These are phyloP conservation scores for Dromius quadrimaculatus DNA, from an alignment of 2,888 invertebrate species.

Conservation along the genomic window DNA sequence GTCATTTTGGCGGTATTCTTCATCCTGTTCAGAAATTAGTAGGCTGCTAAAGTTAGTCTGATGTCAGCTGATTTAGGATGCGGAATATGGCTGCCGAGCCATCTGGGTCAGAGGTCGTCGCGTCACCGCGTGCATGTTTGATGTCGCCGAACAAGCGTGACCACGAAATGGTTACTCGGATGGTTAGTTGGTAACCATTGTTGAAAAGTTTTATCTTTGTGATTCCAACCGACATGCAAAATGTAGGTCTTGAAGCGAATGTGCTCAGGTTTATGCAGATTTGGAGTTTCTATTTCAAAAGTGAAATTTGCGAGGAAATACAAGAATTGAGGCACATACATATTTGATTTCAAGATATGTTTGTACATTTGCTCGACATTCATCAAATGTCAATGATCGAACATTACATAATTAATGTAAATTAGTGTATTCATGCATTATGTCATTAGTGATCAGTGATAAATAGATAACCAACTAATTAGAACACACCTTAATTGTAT, in stretches of 20 bases:
- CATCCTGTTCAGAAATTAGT: background rate
- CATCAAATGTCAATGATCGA: conserved; percentile 19
- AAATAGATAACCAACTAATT: conserved; percentile 44
- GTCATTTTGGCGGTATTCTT: conserved; percentile 2
- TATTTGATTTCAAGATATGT: too few relatives aligned
- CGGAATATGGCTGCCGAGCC: conserved; percentile 4
- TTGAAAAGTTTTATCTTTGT: background rate
- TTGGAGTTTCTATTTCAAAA: too few relatives aligned
- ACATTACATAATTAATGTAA: conserved; percentile 40
- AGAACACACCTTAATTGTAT: conserved; percentile 39
- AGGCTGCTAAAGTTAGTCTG: background rate
- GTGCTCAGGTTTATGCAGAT: too few relatives aligned
- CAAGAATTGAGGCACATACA: too few relatives aligned
- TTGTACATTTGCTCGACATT: too few relatives aligned
- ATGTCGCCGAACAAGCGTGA: conserved; percentile 34
- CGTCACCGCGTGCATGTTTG: conserved; percentile 36
- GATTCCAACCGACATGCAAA: conserved; percentile 8
- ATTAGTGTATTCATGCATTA: conserved; percentile 34
- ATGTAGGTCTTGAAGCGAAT: too few relatives aligned
- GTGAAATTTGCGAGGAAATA: too few relatives aligned
- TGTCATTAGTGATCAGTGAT: conserved; percentile 41
- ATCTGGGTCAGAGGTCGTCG: conserved; percentile 21
- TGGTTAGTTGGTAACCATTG: too few relatives aligned
- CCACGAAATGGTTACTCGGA: background rate
- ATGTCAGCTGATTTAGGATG: conserved; percentile 21